Base-by-base conservation (phyloP, 1,140 invertebrate genomes). In the Aethina tumida region DNA sequence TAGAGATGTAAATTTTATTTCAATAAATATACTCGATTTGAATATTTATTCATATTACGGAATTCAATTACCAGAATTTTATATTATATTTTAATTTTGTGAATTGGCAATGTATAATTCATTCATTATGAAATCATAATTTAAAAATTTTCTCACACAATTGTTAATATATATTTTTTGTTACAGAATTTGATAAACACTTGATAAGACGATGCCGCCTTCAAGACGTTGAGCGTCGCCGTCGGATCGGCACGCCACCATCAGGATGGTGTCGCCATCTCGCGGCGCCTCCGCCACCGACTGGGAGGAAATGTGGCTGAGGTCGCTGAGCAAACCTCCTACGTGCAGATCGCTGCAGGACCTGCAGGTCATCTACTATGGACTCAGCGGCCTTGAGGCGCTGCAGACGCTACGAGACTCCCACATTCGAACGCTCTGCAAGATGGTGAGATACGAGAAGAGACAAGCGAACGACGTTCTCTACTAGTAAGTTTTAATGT, bases 381-480 rank as follows among this genome's bases (percentile, higher is more conserved):
- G 78, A 40, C 67, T 87, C 17, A 72, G 79, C 53, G 74, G 75
- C 13, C 67, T 85, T 62, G 82, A 84, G 60, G 79, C 80, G 15
- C 61, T 87, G 41, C 70, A 78, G 17, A 73, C 74, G 27, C 70
- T 81, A 31, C 62, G 81, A 32, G 82, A 87, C 54, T 76, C 79
- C 6, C 70, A 77, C 32, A 65, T 86, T 14, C 67, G 79, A 22
- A 66, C 73, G 4, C 64, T 87, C 5, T 83, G 81, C 56, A 75
- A 75, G 57, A 69, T 73, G 22, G 80, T 84, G 2, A 69, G 80
- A 16, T 84, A 83, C 49, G 80, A 84, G 55, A 70, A 71, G 31
- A 79, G 83, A 54, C 73, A 80, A 47, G 80, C 81, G 24, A 85
- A 86, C 60, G 79, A 84, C 52, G 81, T 87, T 14, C 67, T 87